Base-by-base conservation (phyloP, 2,113 vertebrate species). In the Rousettus leschenaultii region DNA sequence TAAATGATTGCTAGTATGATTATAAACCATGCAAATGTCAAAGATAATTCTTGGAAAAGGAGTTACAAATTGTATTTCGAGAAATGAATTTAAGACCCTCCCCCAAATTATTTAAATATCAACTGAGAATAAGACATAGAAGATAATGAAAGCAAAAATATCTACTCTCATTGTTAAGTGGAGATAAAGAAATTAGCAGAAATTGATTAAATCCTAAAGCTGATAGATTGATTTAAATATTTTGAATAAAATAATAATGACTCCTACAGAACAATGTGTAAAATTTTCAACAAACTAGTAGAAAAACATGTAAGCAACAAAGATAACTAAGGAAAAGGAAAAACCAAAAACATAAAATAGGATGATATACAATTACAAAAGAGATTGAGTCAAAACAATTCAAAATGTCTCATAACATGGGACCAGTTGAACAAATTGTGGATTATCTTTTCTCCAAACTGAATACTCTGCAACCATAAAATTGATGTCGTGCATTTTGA, bases 81-180 rank as follows among this genome's bases (percentile, higher is more conserved):
- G 75, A 94, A 86, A 35, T 74, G 48, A 92, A 90, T 70, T 43
- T 75, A 48, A 93, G 83, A 93, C 15, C 30, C 45, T 7, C 40
- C 51, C 10, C 35, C 45, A 35, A 87, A 38, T 91, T 84, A 83
- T 40, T 95, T 94, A 79, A 85, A 71, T 13, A 61, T 53, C 16
- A 79, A 57, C 65, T 80, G 80, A 92, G 43, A 91, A 79, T 26
- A 63, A 21, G 43, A 84, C 40, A 48, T 59, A 96, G 43, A 33
- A 79, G 28, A 70, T 18, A 75, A 89, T 75, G 83, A 93, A 93
- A 91, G 61, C 66, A 94, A 57, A 86, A 94, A 30, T 43, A 85
- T 38, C 59, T 77, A 15, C 45, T 85, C 77, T 86, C 59, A 40
- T 19, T n/a, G 61, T 26, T 79, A 79, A 83, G 33, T 28, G 1